phyloP scores from a whole-genome alignment of 53 echinoderm and acorn worm genomes.

The Henricia sp. region DNA sequence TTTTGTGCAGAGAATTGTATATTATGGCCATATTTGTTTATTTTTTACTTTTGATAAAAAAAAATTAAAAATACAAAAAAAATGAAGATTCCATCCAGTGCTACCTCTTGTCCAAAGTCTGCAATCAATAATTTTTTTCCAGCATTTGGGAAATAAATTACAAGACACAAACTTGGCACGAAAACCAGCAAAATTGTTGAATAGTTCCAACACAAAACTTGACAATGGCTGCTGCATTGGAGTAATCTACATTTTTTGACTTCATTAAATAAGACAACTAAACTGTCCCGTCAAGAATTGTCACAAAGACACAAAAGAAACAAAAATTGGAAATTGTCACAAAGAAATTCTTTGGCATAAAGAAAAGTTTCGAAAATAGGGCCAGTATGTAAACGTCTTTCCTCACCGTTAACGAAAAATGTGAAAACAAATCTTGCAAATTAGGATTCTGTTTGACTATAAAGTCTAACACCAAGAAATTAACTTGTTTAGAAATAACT shows the following conservation, averaged over 20 bases:
- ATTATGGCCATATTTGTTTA: constrained; percentile 80
- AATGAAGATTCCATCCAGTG: constrained; percentile 66
- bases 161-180: constrained; percentile 24
- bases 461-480: too few species aligned
- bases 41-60: constrained; percentile 77
- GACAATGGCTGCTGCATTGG: constrained; percentile 47
- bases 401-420: too few species aligned
- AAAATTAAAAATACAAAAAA: constrained; percentile 53
- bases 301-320: constrained; percentile 27
- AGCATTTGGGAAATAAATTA: constrained; percentile 10
- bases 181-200: constrained; percentile 38
- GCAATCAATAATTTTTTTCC: constrained; percentile 23
- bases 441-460: too few species aligned
- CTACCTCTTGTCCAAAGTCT: constrained; percentile 68
- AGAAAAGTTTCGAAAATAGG: too few species aligned
- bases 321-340: neutral
- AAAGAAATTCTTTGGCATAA: too few species aligned
- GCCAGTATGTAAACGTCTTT: too few species aligned
- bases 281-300: neutral
- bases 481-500: constrained; percentile 1
- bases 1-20: constrained; percentile 78
- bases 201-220: constrained; percentile 9
- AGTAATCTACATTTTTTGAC: constrained; percentile 53
- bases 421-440: too few species aligned
- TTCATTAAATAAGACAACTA: neutral